phyloP scores from a whole-genome alignment of 1,140 invertebrate species.

The Lucilia cuprina region DNA sequence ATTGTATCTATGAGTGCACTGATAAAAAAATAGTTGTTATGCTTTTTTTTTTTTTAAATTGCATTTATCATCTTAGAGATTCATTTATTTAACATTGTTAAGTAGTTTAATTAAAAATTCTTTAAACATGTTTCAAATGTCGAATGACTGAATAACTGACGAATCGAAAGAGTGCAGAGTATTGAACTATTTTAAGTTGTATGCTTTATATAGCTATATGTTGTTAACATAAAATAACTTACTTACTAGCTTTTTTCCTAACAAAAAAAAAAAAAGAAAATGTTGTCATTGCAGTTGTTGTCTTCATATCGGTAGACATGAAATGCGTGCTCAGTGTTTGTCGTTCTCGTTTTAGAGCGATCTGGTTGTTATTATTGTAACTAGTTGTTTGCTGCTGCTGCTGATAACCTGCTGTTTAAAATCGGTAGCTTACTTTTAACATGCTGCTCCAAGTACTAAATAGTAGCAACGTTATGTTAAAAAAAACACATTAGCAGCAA shows the following conservation, averaged over 20 bases:
- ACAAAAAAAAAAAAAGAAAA: neutral
- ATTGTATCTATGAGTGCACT: too few relatives aligned
- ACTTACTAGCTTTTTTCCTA: neutral
- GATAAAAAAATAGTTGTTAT: too few relatives aligned
- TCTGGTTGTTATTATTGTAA: neutral
- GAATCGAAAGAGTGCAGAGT: neutral
- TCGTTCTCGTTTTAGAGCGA: neutral
- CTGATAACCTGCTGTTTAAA: conserved; percentile 16
- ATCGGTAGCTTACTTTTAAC: conserved; percentile 13
- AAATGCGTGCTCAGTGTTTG: neutral
- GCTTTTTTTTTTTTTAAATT: too few relatives aligned
- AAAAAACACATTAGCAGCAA: neutral
- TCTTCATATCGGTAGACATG: neutral
- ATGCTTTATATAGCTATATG: neutral
- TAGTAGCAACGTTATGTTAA: neutral
- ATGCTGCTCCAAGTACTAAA: conserved; percentile 13
- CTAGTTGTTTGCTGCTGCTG: neutral
- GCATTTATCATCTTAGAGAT: neutral
- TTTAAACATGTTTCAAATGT: neutral
- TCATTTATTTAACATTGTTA: neutral
- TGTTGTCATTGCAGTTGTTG: neutral
- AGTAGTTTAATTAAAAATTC: neutral
- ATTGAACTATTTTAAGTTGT: neutral
- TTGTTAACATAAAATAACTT: neutral
- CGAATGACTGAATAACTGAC: neutral